Conservation (phyloP, 2,113 vertebrate genomes). For the Corydoras maculifer region DNA sequence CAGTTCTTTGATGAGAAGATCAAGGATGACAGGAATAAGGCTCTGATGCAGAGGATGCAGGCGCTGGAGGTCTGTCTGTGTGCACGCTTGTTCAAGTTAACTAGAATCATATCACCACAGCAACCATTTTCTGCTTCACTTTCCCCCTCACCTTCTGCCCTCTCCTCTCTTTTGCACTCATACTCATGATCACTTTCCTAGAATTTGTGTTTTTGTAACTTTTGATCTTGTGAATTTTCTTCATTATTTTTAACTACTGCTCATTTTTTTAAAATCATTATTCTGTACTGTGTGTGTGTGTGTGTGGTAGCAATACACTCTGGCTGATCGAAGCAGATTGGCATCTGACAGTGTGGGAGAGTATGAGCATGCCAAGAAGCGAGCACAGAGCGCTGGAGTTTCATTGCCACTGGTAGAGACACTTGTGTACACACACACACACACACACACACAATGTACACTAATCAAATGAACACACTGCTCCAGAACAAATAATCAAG, state of each 20-base stretch:
- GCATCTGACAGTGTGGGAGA: conserved; percentile 42
- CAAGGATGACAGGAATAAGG: conserved; percentile 77
- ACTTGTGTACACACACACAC: not conserved
- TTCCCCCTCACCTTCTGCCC: no score
- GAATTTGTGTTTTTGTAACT: no score
- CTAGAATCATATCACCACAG: no score
- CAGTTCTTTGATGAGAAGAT: conserved; percentile 90
- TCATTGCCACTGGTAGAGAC: conserved; percentile 53
- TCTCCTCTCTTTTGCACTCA: no score
- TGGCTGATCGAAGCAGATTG: conserved; percentile 25
- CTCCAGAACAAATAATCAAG: not conserved
- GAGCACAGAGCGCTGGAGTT: conserved; percentile 28
- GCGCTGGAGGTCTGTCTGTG: conserved; percentile 74
- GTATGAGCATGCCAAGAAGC: conserved; percentile 57
- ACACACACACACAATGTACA: not conserved
- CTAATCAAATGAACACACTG: conserved; percentile 2
- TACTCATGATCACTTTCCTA: no score
- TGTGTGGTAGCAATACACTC: conserved; percentile 44
- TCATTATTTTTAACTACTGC: not conserved
- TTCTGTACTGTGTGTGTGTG: not conserved
- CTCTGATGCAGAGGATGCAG: conserved; percentile 84
- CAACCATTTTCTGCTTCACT: no score
- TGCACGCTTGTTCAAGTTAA: not conserved
- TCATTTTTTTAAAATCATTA: not conserved
- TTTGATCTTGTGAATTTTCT: not conserved